phyloP scores from a whole-genome alignment of 2,888 invertebrate species.

The Hypercompe scribonia region DNA sequence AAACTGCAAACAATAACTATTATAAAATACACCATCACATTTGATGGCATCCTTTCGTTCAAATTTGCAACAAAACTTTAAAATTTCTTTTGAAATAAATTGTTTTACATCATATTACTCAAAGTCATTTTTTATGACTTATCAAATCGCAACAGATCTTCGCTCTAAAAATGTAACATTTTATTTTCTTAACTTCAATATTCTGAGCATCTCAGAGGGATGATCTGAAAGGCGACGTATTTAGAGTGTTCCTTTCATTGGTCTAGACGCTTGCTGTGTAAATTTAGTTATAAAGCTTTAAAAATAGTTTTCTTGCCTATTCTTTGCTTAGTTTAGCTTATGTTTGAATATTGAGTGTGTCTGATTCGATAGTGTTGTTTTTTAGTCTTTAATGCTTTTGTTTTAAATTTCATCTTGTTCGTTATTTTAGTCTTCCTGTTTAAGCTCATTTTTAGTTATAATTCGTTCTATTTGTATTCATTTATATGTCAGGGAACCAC shows the following conservation, averaged over 20 bases:
- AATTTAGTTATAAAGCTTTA: background rate
- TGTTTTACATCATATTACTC: background rate
- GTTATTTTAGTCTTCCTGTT: background rate
- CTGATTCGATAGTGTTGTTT: background rate
- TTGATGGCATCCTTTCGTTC: background rate
- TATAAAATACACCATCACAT: background rate
- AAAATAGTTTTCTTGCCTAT: constrained; percentile 6
- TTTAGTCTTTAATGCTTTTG: background rate
- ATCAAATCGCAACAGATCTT: constrained; percentile 9
- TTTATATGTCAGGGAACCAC: background rate
- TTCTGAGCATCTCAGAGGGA: constrained; percentile 3
- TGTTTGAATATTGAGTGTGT: background rate
- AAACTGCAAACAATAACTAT: too few species aligned
- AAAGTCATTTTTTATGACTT: constrained; percentile 4
- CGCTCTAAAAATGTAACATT: constrained; percentile 6
- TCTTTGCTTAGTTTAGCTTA: background rate
- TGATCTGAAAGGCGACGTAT: constrained; percentile 11
- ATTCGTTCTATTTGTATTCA: background rate
- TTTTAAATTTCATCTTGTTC: background rate
- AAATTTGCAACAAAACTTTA: background rate
- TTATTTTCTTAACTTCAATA: constrained; percentile 7
- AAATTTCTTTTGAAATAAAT: background rate
- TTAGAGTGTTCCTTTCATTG: background rate
- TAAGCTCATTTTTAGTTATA: background rate
- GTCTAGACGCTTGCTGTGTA: constrained; percentile 5